A percentile compares a stretch with the other conserved stretches of the same genome.
phyloP scores from a whole-genome alignment of 2,888 invertebrate species.

The Ochropacha duplaris region DNA sequence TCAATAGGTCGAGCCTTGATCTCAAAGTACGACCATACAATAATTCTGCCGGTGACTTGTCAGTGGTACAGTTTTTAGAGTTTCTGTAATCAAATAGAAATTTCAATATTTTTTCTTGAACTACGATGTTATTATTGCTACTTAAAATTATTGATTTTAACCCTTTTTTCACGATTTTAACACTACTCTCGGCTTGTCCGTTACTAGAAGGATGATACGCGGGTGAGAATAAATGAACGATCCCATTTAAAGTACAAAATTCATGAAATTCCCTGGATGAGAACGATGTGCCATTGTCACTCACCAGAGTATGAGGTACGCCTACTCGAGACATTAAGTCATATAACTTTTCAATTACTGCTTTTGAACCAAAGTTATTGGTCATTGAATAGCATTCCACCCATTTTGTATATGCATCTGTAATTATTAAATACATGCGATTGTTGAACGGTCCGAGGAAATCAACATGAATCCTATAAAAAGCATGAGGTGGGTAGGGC shows the following conservation, averaged over 20 bases:
- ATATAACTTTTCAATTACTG: slow-evolving; percentile 24
- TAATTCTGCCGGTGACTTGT: slow-evolving; percentile 19
- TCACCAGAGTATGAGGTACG: slow-evolving; percentile 22
- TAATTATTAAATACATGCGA: not conserved
- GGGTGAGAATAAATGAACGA: slow-evolving; percentile 24
- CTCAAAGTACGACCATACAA: slow-evolving; percentile 12
- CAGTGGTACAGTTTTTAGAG: slow-evolving; percentile 18
- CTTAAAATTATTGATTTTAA: slow-evolving; percentile 14
- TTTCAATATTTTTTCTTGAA: slow-evolving; percentile 6
- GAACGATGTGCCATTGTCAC: slow-evolving; percentile 29
- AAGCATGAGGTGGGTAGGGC: not conserved
- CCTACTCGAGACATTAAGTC: slow-evolving; percentile 29
- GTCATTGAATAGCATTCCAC: slow-evolving; percentile 3
- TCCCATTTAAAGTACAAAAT: slow-evolving; percentile 27
- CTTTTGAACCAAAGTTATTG: slow-evolving; percentile 8
- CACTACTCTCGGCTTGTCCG: slow-evolving; percentile 28
- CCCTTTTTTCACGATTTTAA: slow-evolving; percentile 33
- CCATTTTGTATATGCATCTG: not conserved
- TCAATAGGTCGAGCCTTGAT: too few relatives aligned
- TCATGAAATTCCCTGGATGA: slow-evolving; percentile 20
- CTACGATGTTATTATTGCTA: too few relatives aligned
- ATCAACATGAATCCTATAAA: not conserved
- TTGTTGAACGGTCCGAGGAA: not conserved
- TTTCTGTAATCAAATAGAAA: slow-evolving; percentile 27
- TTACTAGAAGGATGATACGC: slow-evolving; percentile 28